Base-by-base conservation (phyloP, 2,888 invertebrate genomes). In the Melanostoma mellinum region DNA sequence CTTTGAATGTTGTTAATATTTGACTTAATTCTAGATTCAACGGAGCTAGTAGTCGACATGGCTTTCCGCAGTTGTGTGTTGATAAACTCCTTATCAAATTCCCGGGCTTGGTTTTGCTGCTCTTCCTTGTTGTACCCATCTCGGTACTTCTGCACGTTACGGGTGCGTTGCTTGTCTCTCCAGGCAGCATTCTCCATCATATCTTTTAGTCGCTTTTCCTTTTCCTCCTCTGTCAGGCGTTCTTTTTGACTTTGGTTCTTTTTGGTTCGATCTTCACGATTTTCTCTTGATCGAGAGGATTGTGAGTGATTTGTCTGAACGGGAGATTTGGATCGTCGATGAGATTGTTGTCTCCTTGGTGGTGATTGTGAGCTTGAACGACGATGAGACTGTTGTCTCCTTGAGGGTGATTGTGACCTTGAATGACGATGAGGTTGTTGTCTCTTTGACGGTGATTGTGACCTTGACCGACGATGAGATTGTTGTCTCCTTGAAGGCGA, bases 1-100 rank as follows among this genome's bases (percentile, higher is more conserved):
- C 97, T 93, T 90, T 98, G 98, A 86, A 98, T 96, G 88, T 97
- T 96, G 90, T 98, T 96, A 52, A 96, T 94, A 89, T 97, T 98
- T 9, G 98, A 94, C 88, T 95, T 96, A 61, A 98, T 95, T 86
- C 98, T 93, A 84, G 95, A 94, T 88, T 97, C 97, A 0, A 98
- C 94, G 0, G 94, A 92, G 85, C 95, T 92, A 89, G 96, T 94
- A 86, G 94, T 94, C 77, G 92, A 91, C 50, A 93, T 89, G 3
- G 91, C 91, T 61, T 91, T 90, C 60, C 89, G 89, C 4, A 91
- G 87, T 86, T 91, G 89, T 36, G 90, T 91, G 71, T 91, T 91
- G 5, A 91, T 89, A 87, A 93, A 93, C 78, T 93, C 92, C 86
- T 92, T 89, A 89, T 93, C 92, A 89, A 93, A 92, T 86, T 92